Evolutionary conservation across 2,888 invertebrate species (phyloP).

Genomic region (Aspidiotus rigidus): DNA sequence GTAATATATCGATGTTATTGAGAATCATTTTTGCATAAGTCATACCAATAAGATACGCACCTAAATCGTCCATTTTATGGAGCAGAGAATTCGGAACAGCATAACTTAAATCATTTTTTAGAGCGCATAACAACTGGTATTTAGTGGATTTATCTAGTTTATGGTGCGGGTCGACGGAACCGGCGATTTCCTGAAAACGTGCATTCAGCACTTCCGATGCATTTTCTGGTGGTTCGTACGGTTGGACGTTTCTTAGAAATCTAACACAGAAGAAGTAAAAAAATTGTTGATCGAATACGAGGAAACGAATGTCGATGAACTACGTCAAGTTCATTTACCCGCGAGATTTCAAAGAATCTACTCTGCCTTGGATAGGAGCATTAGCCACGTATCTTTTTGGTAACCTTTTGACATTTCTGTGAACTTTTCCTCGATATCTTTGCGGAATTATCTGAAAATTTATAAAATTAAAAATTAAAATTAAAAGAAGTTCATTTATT

Average conservation of each 20-base stretch:
- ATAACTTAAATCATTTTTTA: constrained; percentile 63
- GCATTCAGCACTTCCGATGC: constrained; percentile 52
- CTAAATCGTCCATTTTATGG: constrained; percentile 62
- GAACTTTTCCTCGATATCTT: not conserved
- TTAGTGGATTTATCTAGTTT: constrained; percentile 48
- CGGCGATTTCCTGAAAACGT: constrained; percentile 51
- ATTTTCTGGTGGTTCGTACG: constrained; percentile 64
- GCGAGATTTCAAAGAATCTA: constrained; percentile 9
- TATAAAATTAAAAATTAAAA: not conserved
- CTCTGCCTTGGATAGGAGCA: constrained; percentile 8
- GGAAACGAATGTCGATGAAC: not conserved
- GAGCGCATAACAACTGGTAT: constrained; percentile 60
- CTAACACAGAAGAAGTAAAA: constrained; percentile 38
- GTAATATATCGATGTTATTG: too few relatives aligned
- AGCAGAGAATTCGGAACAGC: constrained; percentile 72
- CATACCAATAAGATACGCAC: constrained; percentile 43
- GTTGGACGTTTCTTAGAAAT: constrained; percentile 63
- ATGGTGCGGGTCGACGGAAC: constrained; percentile 44
- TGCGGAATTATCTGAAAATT: constrained; percentile 2
- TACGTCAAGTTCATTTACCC: constrained; percentile 6
- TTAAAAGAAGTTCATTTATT: not conserved
- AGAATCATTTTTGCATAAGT: not conserved
- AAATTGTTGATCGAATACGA: not conserved
- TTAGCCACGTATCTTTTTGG: constrained; percentile 7
- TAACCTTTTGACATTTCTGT: constrained; percentile 13